Percentiles rank a stretch among this genome's conserved stretches.
phyloP scores from a whole-genome alignment of 2,888 invertebrate genomes.

The Zygaena filipendulae region DNA sequence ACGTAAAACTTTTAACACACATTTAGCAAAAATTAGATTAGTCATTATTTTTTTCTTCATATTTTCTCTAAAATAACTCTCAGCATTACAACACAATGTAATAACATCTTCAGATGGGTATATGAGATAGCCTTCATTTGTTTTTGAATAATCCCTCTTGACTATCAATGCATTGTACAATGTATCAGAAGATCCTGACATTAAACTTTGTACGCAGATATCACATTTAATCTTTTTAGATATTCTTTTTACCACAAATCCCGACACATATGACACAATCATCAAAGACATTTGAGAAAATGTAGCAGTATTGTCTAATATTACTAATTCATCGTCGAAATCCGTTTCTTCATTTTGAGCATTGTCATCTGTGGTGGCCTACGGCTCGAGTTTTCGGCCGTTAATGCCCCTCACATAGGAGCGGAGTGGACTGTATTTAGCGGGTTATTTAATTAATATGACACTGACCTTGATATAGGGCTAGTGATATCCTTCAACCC shows the following conservation, averaged over 20 bases:
- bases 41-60: not conserved
- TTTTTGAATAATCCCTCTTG: slow-evolving; percentile 8
- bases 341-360: slow-evolving; percentile 3
- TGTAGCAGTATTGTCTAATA: slow-evolving; percentile 2
- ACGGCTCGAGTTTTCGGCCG: too few species aligned
- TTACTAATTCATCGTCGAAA: not conserved
- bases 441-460: too few species aligned
- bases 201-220: slow-evolving; percentile 1
- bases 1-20: not conserved
- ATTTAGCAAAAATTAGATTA: not conserved
- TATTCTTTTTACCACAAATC: slow-evolving; percentile 2
- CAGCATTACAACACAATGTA: slow-evolving; percentile 1
- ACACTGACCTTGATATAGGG: too few species aligned
- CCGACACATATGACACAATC: slow-evolving; percentile 2
- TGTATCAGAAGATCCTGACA: not conserved
- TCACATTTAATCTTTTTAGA: slow-evolving; percentile 6
- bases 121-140: slow-evolving; percentile 5
- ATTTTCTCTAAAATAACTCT: not conserved
- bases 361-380: too few species aligned
- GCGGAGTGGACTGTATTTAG: too few species aligned
- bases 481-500: too few species aligned
- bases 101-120: slow-evolving; percentile 6
- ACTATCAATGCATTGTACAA: slow-evolving; percentile 3
- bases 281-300: slow-evolving; percentile 4
- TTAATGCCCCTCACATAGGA: too few species aligned